Evolutionary conservation across 1,140 invertebrate species (phyloP), one percentile per base, ranked within the genome.

Genomic region (Sitobion miscanthi): DNA sequence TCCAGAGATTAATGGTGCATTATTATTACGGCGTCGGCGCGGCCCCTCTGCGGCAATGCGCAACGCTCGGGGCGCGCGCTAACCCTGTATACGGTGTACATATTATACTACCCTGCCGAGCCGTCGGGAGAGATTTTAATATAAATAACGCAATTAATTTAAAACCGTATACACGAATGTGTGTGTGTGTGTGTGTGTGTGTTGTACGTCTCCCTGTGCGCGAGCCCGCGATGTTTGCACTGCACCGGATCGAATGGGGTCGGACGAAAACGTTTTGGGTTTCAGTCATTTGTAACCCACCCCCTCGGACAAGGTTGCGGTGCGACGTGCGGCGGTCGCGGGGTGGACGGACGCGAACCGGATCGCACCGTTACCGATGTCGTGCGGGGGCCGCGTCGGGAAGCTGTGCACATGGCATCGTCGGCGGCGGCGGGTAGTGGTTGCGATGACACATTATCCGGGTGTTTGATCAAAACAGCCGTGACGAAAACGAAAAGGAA

Each of bases 1-100:
- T 92, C 91, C 91, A 92, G 77, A 92, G 91, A 92, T 92, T 92
- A 92, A 92, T 92, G 91, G 91, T 54, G 91, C 91, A 85, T 92
- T 85, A 85, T 92, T 92, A 92, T 92, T 92, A 52, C 91, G 42
- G 35, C 90, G 90, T 30, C n/a, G 69, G 69, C 82, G 69, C 82
- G 30, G 23, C n/a, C 91, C 90, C 49, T 82, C 69, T 45, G 62
- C n/a, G 77, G 69, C 45, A 52, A n/a, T 52, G 77, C 49, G 35
- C 45, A 77, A 91, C 42, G 38, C 35, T 45, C 57, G 23, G 57
- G 38, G 42, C 45, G 45, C n/a, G 62, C 62, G 14, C 90, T 8
- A 38, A 54, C 87, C 85, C 45, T 3, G 23, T n/a, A 42, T 38
- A 30, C 49, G 23, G 62, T n/a, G 62, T 77, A 77, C 62, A n/a